These are phyloP conservation scores for Rissa tridactyla DNA, from an alignment of 2,113 vertebrate genomes.

Conservation along the genomic window DNA sequence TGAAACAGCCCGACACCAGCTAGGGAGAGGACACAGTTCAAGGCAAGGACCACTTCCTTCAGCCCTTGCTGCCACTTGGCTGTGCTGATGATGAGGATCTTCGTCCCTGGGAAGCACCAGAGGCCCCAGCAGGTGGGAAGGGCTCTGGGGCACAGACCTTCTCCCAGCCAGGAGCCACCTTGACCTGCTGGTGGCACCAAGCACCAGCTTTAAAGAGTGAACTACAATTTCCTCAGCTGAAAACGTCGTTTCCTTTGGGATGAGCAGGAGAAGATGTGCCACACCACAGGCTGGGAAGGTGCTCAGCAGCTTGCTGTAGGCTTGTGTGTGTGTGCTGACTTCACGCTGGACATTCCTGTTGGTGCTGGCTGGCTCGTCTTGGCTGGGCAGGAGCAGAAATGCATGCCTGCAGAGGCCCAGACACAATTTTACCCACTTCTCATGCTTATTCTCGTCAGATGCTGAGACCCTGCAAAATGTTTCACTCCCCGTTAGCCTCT, in stretches of 20 bases:
- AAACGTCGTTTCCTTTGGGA: background rate
- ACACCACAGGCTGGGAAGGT: background rate
- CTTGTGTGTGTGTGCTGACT: fast-evolving
- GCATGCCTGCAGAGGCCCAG: background rate
- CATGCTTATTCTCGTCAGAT: background rate
- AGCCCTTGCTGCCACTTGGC: background rate
- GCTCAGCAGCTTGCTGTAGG: background rate
- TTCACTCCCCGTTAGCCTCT: background rate
- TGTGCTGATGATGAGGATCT: background rate
- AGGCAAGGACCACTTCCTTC: background rate
- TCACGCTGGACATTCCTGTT: fast-evolving
- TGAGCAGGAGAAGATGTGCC: background rate
- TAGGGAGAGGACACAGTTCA: background rate
- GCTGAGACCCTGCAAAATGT: background rate
- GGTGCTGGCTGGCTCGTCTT: background rate
- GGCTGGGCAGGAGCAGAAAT: background rate
- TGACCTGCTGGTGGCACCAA: background rate
- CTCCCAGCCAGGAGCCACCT: background rate
- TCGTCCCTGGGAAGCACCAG: background rate
- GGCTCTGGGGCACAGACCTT: background rate
- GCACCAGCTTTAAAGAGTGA: background rate
- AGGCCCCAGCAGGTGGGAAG: background rate
- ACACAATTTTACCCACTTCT: background rate
- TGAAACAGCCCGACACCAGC: background rate
- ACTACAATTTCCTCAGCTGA: background rate